Evolutionary conservation across 2,888 invertebrate genomes (phyloP).

Genomic region (Dinocampus coccinellae): DNA sequence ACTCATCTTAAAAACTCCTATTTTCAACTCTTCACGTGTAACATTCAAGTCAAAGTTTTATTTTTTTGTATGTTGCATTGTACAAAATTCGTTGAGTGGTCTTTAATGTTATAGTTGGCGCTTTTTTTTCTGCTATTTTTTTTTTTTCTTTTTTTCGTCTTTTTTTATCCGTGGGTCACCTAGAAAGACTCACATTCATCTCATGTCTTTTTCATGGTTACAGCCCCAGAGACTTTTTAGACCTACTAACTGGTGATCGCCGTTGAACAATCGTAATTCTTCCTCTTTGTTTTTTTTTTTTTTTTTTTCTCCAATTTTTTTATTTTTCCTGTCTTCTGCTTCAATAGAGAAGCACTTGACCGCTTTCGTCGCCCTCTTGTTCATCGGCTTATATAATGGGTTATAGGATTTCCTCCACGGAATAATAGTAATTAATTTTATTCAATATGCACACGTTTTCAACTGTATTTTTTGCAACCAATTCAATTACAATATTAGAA

Average conservation of each 20-base stretch:
- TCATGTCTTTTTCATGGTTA: background rate
- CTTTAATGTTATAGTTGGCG: background rate
- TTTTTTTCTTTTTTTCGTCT: too few relatives aligned
- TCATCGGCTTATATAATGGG: background rate
- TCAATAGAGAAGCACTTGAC: slow-evolving; percentile 8
- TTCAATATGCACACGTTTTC: background rate
- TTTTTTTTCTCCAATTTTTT: too few relatives aligned
- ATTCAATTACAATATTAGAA: background rate
- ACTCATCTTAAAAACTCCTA: background rate
- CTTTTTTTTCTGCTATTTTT: too few relatives aligned
- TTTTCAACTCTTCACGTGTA: background rate
- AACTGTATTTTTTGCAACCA: background rate
- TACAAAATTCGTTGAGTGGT: background rate
- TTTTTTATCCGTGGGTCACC: background rate
- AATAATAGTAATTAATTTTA: background rate
- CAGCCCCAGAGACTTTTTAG: background rate
- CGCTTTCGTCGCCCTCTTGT: background rate
- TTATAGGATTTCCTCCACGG: background rate
- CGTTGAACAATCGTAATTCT: slow-evolving; percentile 16
- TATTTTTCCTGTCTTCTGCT: background rate
- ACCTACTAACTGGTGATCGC: slow-evolving; percentile 7
- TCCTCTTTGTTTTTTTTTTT: too few relatives aligned
- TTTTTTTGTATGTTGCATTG: background rate
- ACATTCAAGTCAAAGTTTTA: too few relatives aligned
- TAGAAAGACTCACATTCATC: background rate